Percentiles rank a stretch among this genome's conserved stretches.
These are phyloP conservation scores for Orientallactaga sibirica DNA, from an alignment of 2,797 vertebrate species.

Conservation along the genomic window DNA sequence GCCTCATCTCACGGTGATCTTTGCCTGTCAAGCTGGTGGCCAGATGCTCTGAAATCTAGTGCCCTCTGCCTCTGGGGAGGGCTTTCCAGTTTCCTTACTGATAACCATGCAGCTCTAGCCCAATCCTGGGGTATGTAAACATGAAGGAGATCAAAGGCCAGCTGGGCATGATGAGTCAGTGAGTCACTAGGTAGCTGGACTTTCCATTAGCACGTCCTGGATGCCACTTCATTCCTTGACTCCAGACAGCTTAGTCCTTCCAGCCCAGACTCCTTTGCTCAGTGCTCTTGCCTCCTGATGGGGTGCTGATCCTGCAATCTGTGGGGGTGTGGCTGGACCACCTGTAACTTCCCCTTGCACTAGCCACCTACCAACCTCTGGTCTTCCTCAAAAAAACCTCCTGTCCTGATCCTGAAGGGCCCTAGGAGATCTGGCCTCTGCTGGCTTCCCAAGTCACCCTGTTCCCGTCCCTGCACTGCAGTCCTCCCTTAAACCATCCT, in stretches of 20 bases:
- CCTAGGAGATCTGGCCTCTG: neutral
- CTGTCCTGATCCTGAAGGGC: neutral
- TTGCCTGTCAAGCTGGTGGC: neutral
- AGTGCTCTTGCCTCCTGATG: neutral
- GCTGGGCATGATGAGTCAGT: neutral
- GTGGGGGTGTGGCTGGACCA: neutral
- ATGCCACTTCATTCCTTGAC: slow-evolving; percentile 11
- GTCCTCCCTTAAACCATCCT: neutral
- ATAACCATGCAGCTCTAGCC: neutral
- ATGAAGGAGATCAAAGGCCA: slow-evolving; percentile 33
- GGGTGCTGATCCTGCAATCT: neutral
- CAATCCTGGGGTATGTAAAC: neutral
- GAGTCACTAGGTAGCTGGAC: neutral
- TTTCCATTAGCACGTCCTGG: slow-evolving; percentile 13
- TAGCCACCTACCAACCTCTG: neutral
- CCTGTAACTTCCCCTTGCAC: neutral
- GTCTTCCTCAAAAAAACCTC: slow-evolving; percentile 11
- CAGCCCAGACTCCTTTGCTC: neutral
- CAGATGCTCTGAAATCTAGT: slow-evolving; percentile 13
- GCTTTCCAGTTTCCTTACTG: neutral
- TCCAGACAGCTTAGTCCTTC: slow-evolving; percentile 44
- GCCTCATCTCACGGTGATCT: neutral
- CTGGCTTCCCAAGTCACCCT: neutral
- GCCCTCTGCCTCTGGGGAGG: neutral
- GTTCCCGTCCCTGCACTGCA: neutral